Base-by-base conservation (phyloP, 2,113 vertebrate species). In the Microcebus ravelobensis region DNA sequence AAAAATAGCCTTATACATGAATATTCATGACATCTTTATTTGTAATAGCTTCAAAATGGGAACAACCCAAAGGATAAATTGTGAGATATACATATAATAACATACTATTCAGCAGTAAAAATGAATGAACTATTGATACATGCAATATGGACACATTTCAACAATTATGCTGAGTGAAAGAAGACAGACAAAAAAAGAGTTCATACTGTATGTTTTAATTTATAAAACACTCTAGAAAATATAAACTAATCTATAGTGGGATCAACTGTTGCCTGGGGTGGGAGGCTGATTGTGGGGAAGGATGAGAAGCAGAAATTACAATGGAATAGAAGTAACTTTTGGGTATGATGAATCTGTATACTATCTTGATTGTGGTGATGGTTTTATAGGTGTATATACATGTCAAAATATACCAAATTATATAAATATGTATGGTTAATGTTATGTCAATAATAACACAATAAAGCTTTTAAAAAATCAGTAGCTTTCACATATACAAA, bases 401-500 rank as follows among this genome's bases (percentile, higher is more conserved):
- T 80, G 25, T 73, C 15, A 83, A 83, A 76, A 70, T 8, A 59
- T 89, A 68, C 14, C 39, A 83, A 83, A 39, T 17, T 83, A 13
- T 82, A 82, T 27, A 83, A 83, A 82, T 59, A 74, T 1, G 6
- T 63, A 15, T 1, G 3, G 18, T 74, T 92, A 87, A 82, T 45
- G 29, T 17, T 67, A 91, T 71, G 17, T 73, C 57, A 74, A 83
- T 55, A 74, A 27, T 87, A 80, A 91, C 34, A 68, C 74, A 88
- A 42, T 34, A 84, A 89, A 42, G 52, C 57, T 96, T 95, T 31
- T 82, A 92, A 92, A 74, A 81, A 65, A 81, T 36, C 85, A 71
- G 34, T 34, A 50, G 59, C 6, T 68, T 74, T 76, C 59, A 73
- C 23, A 76, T 36, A 84, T 23, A 83, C 76, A 87, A 88, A 83